Base-by-base conservation (phyloP, 2,888 invertebrate species). In the Acleris emargana region DNA sequence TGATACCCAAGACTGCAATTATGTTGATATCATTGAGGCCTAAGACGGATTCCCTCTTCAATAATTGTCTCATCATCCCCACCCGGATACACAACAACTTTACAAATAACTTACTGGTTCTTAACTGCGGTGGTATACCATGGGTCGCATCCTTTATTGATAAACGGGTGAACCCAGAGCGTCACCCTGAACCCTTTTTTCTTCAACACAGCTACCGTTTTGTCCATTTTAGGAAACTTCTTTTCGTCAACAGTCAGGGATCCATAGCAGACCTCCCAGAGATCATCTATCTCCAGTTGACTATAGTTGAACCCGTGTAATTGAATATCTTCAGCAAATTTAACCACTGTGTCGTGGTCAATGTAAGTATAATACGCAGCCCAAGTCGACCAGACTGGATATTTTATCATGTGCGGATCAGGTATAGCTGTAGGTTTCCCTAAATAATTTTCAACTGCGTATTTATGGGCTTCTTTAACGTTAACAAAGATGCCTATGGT, bases 381-480 rank as follows among this genome's bases (percentile, higher is more conserved):
- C 94, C 94, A 94, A 0, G 95, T 95, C 0, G 95, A 94, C 95
- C 95, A 95, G 69, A 95, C 93, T 0, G 95, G 95, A 67, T 93
- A 85, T 6, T 82, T 82, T 5, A 95, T 89, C 88, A 94, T 93
- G 18, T 83, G 78, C 49, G 89, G 83, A 73, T 94, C 93, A 0
- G 94, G 96, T 38, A 93, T 82, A 0, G 88, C 93, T 0, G 78
- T 81, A 0, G 96, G 95, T 71, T 93, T 93, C 0, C 91, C 88
- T 50, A 95, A 82, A 71, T 94, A 93, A 16, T 88, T 91, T 17
- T 91, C 82, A 0, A 95, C 88, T 0, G 94, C 94, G 70, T 93
- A 91, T 73, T 93, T 89, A 69, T 95, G 95, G 0, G 95, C 94
- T 22, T 84, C 78, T 54, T 93, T 90, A 0, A 94, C 92, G 73